Conservation (phyloP, 2,888 invertebrate species). For the Spilosoma lubricipeda region DNA sequence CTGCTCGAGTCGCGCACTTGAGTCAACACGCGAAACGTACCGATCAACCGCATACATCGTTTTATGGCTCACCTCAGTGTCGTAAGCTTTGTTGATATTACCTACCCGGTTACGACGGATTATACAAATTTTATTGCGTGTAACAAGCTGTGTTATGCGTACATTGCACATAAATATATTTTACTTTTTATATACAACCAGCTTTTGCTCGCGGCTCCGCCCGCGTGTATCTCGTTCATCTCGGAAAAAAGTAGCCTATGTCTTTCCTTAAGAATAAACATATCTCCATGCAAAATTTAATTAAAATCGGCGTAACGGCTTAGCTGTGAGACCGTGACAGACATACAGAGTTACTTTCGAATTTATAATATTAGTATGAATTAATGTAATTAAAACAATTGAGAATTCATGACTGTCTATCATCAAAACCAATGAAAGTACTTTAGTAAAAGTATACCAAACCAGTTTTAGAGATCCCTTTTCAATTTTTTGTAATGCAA, state of each 20-base stretch:
- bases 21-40: conserved; percentile 69
- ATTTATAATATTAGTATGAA: too few relatives aligned
- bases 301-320: too few relatives aligned
- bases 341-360: too few relatives aligned
- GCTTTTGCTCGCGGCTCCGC: too few relatives aligned
- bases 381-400: conserved; percentile 15
- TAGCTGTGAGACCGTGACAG: too few relatives aligned
- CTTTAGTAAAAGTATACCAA: not conserved
- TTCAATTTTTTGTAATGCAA: not conserved
- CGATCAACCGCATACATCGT: conserved; percentile 46
- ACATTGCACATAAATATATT: conserved; percentile 41
- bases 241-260: too few relatives aligned
- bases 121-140: conserved; percentile 60
- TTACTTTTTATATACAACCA: conserved; percentile 36
- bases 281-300: too few relatives aligned
- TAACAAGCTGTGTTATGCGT: conserved; percentile 53
- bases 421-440: not conserved
- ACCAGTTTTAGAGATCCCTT: not conserved
- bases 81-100: conserved; percentile 64
- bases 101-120: conserved; percentile 56
- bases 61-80: conserved; percentile 51
- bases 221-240: too few relatives aligned
- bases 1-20: conserved; percentile 63
- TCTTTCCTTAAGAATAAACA: too few relatives aligned
- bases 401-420: conserved; percentile 7